phyloP scores from a whole-genome alignment of 2,797 vertebrate genomes.

The Anas bahamensis region DNA sequence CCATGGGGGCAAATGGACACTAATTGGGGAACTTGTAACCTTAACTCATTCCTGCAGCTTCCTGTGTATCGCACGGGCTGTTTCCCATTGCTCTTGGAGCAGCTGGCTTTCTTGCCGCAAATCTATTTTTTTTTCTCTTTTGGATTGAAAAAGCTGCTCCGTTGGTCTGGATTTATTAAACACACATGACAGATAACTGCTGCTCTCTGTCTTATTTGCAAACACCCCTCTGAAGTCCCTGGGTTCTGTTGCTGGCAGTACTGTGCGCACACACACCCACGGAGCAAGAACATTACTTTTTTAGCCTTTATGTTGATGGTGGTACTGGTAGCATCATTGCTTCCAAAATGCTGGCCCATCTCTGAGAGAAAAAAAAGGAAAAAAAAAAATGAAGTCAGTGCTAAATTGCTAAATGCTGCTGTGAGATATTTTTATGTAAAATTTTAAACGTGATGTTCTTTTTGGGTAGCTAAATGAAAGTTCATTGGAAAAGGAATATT shows the following conservation, averaged over 20 bases:
- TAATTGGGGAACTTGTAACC: fast-evolving
- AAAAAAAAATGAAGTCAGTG: background rate
- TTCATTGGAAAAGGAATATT: background rate
- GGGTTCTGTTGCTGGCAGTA: no score
- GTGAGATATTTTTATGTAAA: background rate
- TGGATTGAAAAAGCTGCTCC: background rate
- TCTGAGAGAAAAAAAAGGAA: background rate
- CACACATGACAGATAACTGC: background rate
- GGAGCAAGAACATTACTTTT: fast-evolving
- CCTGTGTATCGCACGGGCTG: fast-evolving
- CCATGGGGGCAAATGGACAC: fast-evolving
- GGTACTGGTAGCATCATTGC: background rate
- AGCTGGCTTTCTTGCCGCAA: background rate
- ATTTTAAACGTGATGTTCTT: background rate
- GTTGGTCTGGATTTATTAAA: background rate
- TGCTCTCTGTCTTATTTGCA: background rate
- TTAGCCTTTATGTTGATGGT: background rate
- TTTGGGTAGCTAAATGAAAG: slow-evolving; percentile 15
- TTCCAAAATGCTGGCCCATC: background rate
- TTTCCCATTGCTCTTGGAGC: background rate
- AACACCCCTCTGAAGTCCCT: background rate
- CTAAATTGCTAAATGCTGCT: background rate
- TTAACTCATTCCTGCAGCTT: background rate
- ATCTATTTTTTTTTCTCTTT: background rate
- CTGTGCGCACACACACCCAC: background rate